Evolutionary conservation across 2,888 invertebrate species (phyloP).

Genomic region (Nasonia oneida): DNA sequence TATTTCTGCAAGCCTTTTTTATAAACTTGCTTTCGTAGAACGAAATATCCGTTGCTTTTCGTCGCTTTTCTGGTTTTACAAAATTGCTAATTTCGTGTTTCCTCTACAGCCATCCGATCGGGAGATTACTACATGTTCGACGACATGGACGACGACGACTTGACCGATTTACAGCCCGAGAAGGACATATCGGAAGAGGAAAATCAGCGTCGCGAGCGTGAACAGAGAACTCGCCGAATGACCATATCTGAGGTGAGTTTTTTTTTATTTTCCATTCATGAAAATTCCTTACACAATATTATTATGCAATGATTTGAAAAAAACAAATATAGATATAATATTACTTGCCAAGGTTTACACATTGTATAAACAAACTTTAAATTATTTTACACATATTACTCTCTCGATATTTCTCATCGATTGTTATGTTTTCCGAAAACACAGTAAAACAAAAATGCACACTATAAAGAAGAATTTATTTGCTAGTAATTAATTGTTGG

Average conservation of each 20-base stretch:
- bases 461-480: not conserved
- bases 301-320: not conserved
- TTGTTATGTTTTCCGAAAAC: not conserved
- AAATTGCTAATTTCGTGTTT: slow-evolving; percentile 23
- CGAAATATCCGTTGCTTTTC: slow-evolving; percentile 24
- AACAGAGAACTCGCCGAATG: slow-evolving; percentile 78
- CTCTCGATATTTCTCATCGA: not conserved
- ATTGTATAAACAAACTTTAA: not conserved
- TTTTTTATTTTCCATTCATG: slow-evolving; percentile 16
- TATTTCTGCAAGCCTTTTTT: not conserved
- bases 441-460: not conserved
- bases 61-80: not conserved
- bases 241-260: slow-evolving; percentile 75
- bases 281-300: not conserved
- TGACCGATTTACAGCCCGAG: slow-evolving; percentile 83
- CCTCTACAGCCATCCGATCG: slow-evolving; percentile 93
- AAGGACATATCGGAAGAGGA: slow-evolving; percentile 82
- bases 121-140: slow-evolving; percentile 99
- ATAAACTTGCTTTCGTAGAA: not conserved
- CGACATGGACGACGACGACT: slow-evolving; percentile 90
- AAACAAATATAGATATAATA: not conserved
- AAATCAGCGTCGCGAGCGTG: slow-evolving; percentile 75
- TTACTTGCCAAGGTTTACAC: not conserved
- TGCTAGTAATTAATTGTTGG: not conserved
- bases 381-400: not conserved